These are phyloP conservation scores for Scaptomyza reducta DNA, from an alignment of 2,888 invertebrate species.

Conservation along the genomic window DNA sequence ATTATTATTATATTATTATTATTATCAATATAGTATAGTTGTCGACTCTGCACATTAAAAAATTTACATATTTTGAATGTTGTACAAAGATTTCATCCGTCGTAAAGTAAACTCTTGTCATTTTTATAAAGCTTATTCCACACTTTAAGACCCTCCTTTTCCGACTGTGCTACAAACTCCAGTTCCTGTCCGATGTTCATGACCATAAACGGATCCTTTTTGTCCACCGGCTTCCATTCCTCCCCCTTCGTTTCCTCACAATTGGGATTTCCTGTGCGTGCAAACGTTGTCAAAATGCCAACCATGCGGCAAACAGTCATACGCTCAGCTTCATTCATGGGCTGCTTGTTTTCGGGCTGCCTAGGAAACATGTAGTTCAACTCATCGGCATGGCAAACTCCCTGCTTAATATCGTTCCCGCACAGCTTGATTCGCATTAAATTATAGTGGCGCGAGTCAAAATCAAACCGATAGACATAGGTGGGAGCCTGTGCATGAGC, in stretches of 20 bases:
- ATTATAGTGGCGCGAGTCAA: constrained; percentile 82
- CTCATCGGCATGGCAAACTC: constrained; percentile 83
- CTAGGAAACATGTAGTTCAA: constrained; percentile 81
- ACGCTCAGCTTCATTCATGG: constrained; percentile 60
- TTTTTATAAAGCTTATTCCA: constrained; percentile 80
- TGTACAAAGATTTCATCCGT: not conserved
- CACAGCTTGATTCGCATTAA: constrained; percentile 72
- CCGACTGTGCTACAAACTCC: constrained; percentile 64
- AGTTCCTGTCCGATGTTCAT: constrained; percentile 78
- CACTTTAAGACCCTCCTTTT: constrained; percentile 70
- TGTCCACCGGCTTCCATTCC: constrained; percentile 71
- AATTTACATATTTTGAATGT: not conserved
- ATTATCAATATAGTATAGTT: too few relatives aligned
- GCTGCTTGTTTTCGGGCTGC: constrained; percentile 29
- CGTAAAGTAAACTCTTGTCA: constrained; percentile 43
- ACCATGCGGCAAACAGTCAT: constrained; percentile 79
- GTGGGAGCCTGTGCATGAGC: constrained; percentile 71
- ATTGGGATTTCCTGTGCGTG: constrained; percentile 80
- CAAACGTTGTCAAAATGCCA: constrained; percentile 77
- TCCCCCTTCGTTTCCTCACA: constrained; percentile 50
- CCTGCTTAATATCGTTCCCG: constrained; percentile 72
- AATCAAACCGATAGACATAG: constrained; percentile 82
- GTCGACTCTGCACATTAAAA: too few relatives aligned
- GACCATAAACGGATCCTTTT: constrained; percentile 58
- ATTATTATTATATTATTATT: too few relatives aligned